These are phyloP conservation scores for Empis stercorea DNA, from an alignment of 2,888 invertebrate species.

Conservation along the genomic window DNA sequence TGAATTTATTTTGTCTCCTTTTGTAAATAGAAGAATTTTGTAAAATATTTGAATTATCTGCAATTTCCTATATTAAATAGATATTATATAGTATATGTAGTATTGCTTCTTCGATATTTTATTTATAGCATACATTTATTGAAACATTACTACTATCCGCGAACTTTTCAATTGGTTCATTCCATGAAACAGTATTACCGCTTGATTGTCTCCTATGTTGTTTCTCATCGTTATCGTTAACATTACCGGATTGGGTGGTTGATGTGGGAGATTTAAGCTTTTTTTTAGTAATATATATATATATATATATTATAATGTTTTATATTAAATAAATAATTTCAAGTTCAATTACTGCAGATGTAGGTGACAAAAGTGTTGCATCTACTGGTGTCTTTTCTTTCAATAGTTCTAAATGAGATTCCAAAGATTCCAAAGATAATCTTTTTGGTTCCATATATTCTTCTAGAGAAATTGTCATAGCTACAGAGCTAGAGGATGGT, in stretches of 20 bases:
- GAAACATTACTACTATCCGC: slow-evolving; percentile 4
- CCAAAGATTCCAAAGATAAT: slow-evolving; percentile 40
- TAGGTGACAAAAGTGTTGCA: too few relatives aligned
- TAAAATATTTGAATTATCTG: not conserved
- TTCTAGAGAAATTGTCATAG: slow-evolving; percentile 72
- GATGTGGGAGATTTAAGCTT: slow-evolving; percentile 19
- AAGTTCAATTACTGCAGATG: too few relatives aligned
- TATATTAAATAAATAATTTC: not conserved
- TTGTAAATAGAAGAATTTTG: too few relatives aligned
- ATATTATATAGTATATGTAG: not conserved
- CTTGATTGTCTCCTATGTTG: slow-evolving; percentile 33
- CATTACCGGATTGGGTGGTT: slow-evolving; percentile 14
- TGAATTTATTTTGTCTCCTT: too few relatives aligned
- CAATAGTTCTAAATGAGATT: too few relatives aligned
- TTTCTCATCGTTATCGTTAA: slow-evolving; percentile 14
- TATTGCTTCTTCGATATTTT: too few relatives aligned
- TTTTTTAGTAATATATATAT: slow-evolving; percentile 12
- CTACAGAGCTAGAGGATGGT: slow-evolving; percentile 72
- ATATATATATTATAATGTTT: too few relatives aligned
- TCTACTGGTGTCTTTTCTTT: too few relatives aligned
- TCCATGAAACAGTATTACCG: slow-evolving; percentile 35
- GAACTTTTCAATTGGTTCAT: slow-evolving; percentile 29
- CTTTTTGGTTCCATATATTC: slow-evolving; percentile 75
- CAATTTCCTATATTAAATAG: not conserved
- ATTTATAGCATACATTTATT: too few relatives aligned